Evolutionary conservation across 1,140 invertebrate genomes (phyloP).

Genomic region (Ctenoplectra terminalis): DNA sequence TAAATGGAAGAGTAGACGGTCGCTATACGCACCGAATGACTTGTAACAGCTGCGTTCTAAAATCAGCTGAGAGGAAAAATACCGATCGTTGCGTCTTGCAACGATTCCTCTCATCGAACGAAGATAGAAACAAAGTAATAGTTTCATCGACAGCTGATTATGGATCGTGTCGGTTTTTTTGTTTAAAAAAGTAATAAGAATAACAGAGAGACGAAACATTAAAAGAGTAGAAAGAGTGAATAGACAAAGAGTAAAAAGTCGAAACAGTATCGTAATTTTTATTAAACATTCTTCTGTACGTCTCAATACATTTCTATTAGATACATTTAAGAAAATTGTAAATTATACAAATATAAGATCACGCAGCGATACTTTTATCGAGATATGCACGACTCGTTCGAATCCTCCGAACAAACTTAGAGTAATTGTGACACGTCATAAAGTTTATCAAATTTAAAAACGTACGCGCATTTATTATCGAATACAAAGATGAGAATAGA

Average conservation of each 20-base stretch:
- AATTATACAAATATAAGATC: too few relatives aligned
- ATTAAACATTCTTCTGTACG: too few relatives aligned
- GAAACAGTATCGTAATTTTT: too few relatives aligned
- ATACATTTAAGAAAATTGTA: too few relatives aligned
- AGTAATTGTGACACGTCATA: not conserved
- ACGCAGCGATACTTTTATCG: not conserved
- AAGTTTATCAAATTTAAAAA: not conserved
- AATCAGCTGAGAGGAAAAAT: constrained; percentile 22
- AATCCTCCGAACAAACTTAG: too few relatives aligned
- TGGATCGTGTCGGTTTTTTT: not conserved
- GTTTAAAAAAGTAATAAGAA: not conserved
- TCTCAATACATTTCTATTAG: too few relatives aligned
- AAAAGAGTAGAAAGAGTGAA: too few relatives aligned
- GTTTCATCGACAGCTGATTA: not conserved
- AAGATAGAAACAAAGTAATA: not conserved
- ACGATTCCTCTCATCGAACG: too few relatives aligned
- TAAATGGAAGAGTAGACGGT: constrained; percentile 15
- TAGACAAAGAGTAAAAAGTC: too few relatives aligned
- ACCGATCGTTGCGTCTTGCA: not conserved
- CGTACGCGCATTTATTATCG: not conserved
- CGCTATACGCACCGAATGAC: not conserved
- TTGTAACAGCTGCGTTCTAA: constrained; percentile 6
- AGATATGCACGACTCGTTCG: too few relatives aligned
- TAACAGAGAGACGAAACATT: too few relatives aligned
- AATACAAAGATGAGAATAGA: not conserved